Evolutionary conservation across 2,113 vertebrate genomes (phyloP), one percentile per base, ranked within the genome.

Genomic region (Castor canadensis): DNA sequence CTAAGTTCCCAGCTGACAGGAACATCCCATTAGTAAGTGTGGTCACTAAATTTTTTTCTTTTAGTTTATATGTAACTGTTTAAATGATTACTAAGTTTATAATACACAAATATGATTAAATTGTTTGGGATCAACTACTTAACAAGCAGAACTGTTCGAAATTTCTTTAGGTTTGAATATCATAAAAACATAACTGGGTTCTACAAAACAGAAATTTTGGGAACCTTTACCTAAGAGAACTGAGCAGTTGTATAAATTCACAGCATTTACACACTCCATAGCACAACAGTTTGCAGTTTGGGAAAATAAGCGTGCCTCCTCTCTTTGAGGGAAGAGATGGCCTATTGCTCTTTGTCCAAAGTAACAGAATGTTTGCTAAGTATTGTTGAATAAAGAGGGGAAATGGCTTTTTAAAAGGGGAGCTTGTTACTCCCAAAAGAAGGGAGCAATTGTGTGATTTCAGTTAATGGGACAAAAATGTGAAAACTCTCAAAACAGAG

Each of bases 381-480:
- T 52, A 12, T 38, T 79, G 26, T 47, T 38, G 45, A 83, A 69
- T 52, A 19, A 49, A 94, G 32, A 26, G 49, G 16, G 54, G 6
- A 32, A 77, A 94, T 30, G 26, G 22, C 62, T 80, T 87, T 90
- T 95, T 52, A 77, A 87, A 47, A 96, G 56, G 16, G 4, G n/a
- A 58, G 15, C 4, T 62, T 67, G n/a, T 67, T 90, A 72, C 2
- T 75, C 79, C 30, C 15, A 64, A 26, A 82, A 69, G 43, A 83
- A 73, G 20, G 24, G 28, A 84, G 75, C 28, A 49, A 30, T 83
- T 3, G 0, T 56, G 17, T 95, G 56, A 62, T 66, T 84, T 90
- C 49, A 93, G 73, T 69, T 64, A 47, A 73, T 35, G 40, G 24
- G 9, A 82, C 92, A 93, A 96, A 95, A 86, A 82, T 73, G 28